Conservation (phyloP, 1,140 invertebrate species). For the Anastatus disparis region DNA sequence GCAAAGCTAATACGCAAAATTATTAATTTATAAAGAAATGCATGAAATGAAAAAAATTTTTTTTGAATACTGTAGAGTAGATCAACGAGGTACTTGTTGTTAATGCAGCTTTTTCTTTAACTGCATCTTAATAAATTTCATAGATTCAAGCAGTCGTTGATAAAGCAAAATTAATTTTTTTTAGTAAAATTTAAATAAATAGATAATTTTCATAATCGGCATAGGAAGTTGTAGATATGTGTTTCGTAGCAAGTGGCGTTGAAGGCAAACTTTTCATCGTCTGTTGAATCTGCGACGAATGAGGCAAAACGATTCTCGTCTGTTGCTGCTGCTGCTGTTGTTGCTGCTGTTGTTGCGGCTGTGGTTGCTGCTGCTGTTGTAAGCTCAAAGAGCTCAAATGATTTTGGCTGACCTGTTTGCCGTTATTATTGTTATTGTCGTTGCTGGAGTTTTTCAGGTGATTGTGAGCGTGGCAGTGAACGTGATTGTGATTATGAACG, state of each 20-base stretch:
- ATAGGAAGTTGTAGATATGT: constrained; percentile 62
- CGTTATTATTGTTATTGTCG: constrained; percentile 43
- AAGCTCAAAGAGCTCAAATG: constrained; percentile 45
- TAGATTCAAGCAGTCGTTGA: no score
- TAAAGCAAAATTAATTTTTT: no score
- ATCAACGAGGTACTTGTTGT: not conserved
- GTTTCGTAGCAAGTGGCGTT: constrained; percentile 61
- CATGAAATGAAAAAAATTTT: not conserved
- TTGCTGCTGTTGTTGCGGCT: no score
- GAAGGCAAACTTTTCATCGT: constrained; percentile 62
- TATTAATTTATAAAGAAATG: not conserved
- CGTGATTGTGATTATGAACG: constrained; percentile 35
- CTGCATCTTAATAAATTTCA: no score
- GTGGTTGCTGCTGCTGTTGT: not conserved
- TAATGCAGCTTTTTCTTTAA: not conserved
- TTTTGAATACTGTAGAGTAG: constrained; percentile 1
- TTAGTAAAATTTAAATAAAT: constrained; percentile 65
- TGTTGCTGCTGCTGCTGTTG: constrained; percentile 43
- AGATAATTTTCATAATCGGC: constrained; percentile 73
- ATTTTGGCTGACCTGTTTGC: constrained; percentile 37
- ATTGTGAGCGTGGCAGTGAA: constrained; percentile 18
- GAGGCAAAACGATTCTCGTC: constrained; percentile 49
- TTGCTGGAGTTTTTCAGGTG: constrained; percentile 29
- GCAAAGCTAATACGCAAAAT: not conserved
- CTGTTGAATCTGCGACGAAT: constrained; percentile 54